phyloP scores from a whole-genome alignment of 2,797 vertebrate species.

The Coendou prehensilis region DNA sequence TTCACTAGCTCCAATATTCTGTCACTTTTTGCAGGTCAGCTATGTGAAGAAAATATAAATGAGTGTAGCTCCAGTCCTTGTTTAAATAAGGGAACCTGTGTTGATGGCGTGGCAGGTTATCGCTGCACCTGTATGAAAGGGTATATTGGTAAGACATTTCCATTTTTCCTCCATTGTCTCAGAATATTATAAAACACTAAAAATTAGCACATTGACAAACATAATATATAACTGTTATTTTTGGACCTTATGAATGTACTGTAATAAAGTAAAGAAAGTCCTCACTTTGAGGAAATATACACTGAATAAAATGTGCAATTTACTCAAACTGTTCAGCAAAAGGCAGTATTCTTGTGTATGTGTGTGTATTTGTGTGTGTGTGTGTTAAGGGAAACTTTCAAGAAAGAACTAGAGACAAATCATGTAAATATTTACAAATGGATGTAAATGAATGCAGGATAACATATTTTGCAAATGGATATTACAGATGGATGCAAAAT shows the following conservation, averaged over 20 bases:
- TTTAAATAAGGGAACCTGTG: constrained; percentile 94
- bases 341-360: neutral
- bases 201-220: neutral
- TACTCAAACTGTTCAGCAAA: constrained; percentile 8
- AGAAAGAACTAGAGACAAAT: constrained; percentile 20
- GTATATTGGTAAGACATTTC: constrained; percentile 92
- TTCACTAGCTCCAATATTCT: neutral
- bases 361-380: neutral
- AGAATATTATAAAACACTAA: neutral
- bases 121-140: constrained; percentile 93
- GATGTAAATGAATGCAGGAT: neutral
- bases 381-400: constrained; percentile 29
- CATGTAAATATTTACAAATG: neutral
- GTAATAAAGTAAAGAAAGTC: neutral
- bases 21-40: constrained; percentile 89
- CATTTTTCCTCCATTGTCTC: neutral
- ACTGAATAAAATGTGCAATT: neutral
- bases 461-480: neutral
- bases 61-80: constrained; percentile 96
- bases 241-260: neutral
- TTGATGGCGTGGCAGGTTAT: constrained; percentile 94
- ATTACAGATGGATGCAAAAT: neutral
- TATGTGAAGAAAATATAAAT: constrained; percentile 95
- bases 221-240: neutral
- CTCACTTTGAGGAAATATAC: constrained; percentile 18